Conservation (phyloP, 2,888 invertebrate species). For the Lepidochitona cinerea region DNA sequence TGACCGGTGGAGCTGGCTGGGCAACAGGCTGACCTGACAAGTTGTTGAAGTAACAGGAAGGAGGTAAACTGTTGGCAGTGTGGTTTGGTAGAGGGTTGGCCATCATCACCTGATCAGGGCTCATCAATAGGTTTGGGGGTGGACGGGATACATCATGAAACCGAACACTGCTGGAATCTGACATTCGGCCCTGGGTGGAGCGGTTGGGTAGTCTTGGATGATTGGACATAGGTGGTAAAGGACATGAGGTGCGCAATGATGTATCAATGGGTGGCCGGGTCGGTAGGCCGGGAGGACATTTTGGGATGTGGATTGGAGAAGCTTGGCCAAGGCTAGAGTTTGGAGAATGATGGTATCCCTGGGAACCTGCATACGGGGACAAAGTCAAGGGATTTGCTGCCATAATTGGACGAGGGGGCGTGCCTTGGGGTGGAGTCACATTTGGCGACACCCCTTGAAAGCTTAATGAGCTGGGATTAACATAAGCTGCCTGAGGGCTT, state of each 20-base stretch:
- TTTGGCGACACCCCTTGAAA: background rate
- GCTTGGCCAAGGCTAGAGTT: background rate
- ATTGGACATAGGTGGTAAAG: background rate
- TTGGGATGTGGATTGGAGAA: background rate
- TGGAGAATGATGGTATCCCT: background rate
- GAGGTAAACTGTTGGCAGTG: background rate
- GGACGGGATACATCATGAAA: background rate
- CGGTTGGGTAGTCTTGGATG: background rate
- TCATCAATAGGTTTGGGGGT: background rate
- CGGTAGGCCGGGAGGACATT: background rate
- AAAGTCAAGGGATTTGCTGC: background rate
- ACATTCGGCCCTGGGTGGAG: background rate
- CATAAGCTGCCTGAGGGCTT: background rate
- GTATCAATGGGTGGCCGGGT: background rate
- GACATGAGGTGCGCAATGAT: background rate
- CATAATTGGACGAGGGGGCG: background rate
- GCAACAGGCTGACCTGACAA: background rate
- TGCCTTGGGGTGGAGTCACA: background rate
- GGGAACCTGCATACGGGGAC: background rate
- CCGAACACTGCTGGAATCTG: background rate
- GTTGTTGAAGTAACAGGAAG: background rate
- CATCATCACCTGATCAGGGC: background rate
- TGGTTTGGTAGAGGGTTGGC: background rate
- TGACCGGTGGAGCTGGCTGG: background rate
- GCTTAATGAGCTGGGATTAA: background rate